Evolutionary conservation across 2,888 invertebrate species (phyloP).

Genomic region (Acanthosepion lycidas): DNA sequence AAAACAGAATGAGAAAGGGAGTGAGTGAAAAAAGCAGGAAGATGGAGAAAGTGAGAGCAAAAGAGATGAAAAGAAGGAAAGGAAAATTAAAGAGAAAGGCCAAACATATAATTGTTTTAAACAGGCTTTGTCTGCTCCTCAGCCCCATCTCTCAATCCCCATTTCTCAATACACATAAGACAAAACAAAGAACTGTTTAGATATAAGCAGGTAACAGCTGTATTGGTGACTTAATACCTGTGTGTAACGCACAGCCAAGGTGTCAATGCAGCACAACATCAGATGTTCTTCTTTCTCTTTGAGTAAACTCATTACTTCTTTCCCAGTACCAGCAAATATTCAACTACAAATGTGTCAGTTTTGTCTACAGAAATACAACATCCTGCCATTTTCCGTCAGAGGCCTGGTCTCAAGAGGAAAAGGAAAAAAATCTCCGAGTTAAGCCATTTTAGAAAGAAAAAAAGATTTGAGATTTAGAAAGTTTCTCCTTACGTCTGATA

Average conservation of each 20-base stretch:
- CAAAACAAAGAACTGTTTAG: not conserved
- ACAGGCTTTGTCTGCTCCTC: not conserved
- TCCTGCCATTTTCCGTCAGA: not conserved
- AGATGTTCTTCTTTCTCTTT: not conserved
- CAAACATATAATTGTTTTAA: not conserved
- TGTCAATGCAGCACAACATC: not conserved
- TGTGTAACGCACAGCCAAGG: not conserved
- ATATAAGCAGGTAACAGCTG: constrained; percentile 7
- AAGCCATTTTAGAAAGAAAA: not conserved
- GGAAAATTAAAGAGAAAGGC: not conserved
- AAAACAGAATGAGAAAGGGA: not conserved
- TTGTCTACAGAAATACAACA: constrained; percentile 6
- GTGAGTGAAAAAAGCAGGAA: not conserved
- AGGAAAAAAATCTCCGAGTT: not conserved
- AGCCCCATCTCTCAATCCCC: not conserved
- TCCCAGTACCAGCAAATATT: not conserved
- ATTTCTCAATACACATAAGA: not conserved
- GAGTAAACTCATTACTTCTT: not conserved
- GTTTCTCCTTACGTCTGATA: too few species aligned
- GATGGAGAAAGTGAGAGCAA: too few species aligned
- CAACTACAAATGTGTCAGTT: not conserved
- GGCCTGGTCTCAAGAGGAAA: not conserved
- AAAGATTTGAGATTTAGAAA: not conserved
- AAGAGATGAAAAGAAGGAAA: too few species aligned
- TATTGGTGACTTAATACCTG: not conserved